Evolutionary conservation across 2,797 vertebrate genomes (phyloP).

Genomic region (Phoxinus dragarum): DNA sequence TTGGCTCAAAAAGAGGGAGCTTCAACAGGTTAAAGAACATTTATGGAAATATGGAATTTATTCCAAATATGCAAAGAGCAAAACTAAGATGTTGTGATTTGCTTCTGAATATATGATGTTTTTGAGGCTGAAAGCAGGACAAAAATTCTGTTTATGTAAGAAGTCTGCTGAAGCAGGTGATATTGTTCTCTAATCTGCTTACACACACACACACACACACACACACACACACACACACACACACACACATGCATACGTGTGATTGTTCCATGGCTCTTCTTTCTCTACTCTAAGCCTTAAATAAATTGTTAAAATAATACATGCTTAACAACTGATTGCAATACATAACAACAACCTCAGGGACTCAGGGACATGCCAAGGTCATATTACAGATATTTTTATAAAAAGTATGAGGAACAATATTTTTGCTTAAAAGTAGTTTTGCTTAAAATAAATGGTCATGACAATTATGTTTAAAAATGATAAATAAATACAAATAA

Average conservation of each 20-base stretch:
- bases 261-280: background rate
- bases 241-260: background rate
- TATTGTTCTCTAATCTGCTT: constrained; percentile 72
- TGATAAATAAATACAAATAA: too few species aligned
- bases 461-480: too few species aligned
- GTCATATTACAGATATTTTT: background rate
- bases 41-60: too few species aligned
- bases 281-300: background rate
- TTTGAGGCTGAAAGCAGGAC: constrained; percentile 23
- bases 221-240: background rate
- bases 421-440: background rate
- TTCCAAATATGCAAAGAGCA: too few species aligned
- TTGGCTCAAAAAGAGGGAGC: background rate
- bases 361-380: background rate
- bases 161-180: constrained; percentile 66
- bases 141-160: constrained; percentile 66
- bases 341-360: background rate
- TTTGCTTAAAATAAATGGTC: too few species aligned
- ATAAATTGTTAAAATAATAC: background rate
- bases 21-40: background rate
- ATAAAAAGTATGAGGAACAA: background rate
- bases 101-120: constrained; percentile 33
- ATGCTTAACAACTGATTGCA: background rate
- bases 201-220: constrained; percentile 41
- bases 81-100: constrained; percentile 12